Base-by-base conservation (phyloP, 2,797 vertebrate genomes). In the Sarcoramphus papa region DNA sequence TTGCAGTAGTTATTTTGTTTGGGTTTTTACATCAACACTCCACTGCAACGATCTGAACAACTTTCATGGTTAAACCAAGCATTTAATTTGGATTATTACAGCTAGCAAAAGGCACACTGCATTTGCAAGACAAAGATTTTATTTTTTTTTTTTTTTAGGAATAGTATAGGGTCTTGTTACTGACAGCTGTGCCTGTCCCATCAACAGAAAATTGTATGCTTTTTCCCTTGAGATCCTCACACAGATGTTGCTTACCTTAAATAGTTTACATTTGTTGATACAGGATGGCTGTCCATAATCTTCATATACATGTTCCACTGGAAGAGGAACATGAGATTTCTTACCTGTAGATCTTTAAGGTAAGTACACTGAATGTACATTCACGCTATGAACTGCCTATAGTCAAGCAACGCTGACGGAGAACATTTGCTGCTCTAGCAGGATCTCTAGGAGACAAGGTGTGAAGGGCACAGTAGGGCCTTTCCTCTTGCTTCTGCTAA, bases 261-360 rank as follows among this genome's bases (percentile, higher is more conserved):
- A 35, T 6, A 1, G 8, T 81, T 75, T 6, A 3, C 14, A 5
- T 19, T 24, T 62, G 37, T 64, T 79, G 35, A 11, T 31, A 12
- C 0, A 24, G 2, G 7, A 28, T 37, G 35, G n/a, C 60, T 48
- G 20, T 40, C 48, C 14, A 3, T 22, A 20, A 31, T 67, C 25
- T 41, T 30, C 3, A 0, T 10, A 0, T 8, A 1, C 0, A 0
- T 22, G 28, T 67, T 59, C 30, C 30, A 3, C 4, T 17, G 41
- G 77, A 63, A 53, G 59, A 76, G n/a, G 54, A 85, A 31, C 4
- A 0, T 9, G 37, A 73, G 7, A 37, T 35, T 82, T 80, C 19
- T 24, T 43, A 76, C 9, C 15, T 2, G 1, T 24, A 43, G 16
- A 3, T 63, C 33, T 68, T 51, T 6, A 47, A 57, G 54, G 9